Conservation (phyloP, 2,888 invertebrate species). For the Ochropleura leucogaster region DNA sequence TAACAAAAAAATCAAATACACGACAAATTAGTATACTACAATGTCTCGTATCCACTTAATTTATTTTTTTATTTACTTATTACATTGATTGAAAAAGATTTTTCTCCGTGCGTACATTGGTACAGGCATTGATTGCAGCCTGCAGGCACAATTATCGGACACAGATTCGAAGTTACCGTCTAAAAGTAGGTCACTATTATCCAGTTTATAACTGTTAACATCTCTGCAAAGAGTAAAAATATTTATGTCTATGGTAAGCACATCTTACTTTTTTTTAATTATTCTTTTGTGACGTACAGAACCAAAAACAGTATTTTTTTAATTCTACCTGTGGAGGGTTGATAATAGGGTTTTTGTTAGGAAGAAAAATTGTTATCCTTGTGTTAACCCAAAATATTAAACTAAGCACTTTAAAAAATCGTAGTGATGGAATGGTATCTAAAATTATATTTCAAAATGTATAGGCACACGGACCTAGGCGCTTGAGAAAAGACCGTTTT, state of each 20-base stretch:
- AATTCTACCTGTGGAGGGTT: no score
- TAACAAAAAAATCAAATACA: slow-evolving; percentile 20
- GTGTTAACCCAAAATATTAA: background rate
- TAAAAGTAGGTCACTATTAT: slow-evolving; percentile 17
- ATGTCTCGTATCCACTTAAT: background rate
- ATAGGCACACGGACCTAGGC: background rate
- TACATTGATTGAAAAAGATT: background rate
- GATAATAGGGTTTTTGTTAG: background rate
- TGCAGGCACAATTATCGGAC: slow-evolving; percentile 24
- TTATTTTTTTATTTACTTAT: slow-evolving; percentile 11
- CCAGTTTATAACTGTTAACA: background rate
- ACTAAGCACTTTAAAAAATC: background rate
- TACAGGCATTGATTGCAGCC: slow-evolving; percentile 4
- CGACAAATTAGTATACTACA: background rate
- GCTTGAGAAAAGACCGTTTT: background rate
- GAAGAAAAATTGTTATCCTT: no score
- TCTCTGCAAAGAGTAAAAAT: background rate
- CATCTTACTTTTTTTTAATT: background rate
- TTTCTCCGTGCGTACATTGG: background rate
- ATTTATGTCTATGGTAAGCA: no score
- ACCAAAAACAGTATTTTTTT: background rate
- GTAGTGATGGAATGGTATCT: no score
- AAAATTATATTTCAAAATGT: background rate
- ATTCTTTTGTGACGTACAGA: background rate
- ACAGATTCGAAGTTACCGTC: slow-evolving; percentile 24